phyloP scores from a whole-genome alignment of 1,140 invertebrate genomes.

The Bicyclus anynana region DNA sequence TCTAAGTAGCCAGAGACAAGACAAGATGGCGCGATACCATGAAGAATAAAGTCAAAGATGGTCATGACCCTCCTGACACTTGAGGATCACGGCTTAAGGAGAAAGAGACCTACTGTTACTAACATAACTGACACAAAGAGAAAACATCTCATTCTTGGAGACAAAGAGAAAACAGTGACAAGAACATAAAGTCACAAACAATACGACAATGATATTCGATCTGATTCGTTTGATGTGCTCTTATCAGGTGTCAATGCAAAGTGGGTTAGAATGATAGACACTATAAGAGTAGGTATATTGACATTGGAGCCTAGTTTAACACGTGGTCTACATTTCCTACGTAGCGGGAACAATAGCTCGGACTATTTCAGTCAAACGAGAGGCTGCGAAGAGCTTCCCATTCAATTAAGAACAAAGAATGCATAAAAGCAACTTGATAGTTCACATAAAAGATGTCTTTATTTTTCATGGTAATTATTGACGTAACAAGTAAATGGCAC shows the following conservation, averaged over 20 bases:
- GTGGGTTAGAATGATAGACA: constrained; percentile 32
- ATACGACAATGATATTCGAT: constrained; percentile 6
- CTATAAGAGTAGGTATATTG: too few species aligned
- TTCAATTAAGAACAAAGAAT: constrained; percentile 1
- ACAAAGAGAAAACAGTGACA: constrained; percentile 8
- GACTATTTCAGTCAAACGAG: constrained; percentile 13
- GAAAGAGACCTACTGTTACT: too few species aligned
- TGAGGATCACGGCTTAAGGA: too few species aligned
- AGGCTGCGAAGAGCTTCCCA: constrained; percentile 11
- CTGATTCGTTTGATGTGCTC: constrained; percentile 15
- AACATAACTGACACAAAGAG: neutral
- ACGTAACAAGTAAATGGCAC: too few species aligned
- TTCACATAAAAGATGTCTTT: too few species aligned
- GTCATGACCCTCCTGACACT: too few species aligned
- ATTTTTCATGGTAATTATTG: too few species aligned
- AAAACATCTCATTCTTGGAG: neutral
- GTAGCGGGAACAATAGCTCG: constrained; percentile 22
- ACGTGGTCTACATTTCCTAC: too few species aligned
- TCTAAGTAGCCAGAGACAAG: too few species aligned
- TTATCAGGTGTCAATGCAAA: constrained; percentile 17
- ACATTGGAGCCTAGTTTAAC: too few species aligned
- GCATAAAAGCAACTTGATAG: constrained; percentile 1
- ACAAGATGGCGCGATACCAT: too few species aligned
- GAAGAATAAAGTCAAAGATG: too few species aligned
- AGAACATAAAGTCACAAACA: neutral